Base-by-base conservation (phyloP, 2,888 invertebrate species). In the Cephonodes hylas region DNA sequence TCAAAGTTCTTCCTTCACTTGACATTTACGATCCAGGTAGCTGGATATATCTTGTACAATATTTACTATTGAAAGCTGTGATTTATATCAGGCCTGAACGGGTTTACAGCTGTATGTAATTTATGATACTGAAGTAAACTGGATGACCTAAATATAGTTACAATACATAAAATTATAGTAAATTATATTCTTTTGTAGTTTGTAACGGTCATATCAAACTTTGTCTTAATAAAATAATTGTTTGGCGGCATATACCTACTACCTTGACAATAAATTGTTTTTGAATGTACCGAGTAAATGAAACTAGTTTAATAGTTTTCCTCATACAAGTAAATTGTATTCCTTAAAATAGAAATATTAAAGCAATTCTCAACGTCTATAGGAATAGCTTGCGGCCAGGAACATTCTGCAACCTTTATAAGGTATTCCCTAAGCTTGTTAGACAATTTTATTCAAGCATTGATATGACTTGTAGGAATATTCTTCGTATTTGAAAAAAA, bases 1-100 rank as follows among this genome's bases (percentile, higher is more conserved):
- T 72, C 64, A 62, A 67, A 68, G 66, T 62, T 65, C 61, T 66
- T 63, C 53, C 62, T 61, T 58, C 59, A 59, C 23, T 66, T 68
- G 73, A 67, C 66, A 72, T 71, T 73, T 73, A 69, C 59, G 63
- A 66, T 61, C 48, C 57, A 42, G 27, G 34, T 42, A 53, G 48
- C 13, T 27, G 18, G 15, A 25, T 48, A 18, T 27, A 20, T 20
- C 27, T 59, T 15, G 27, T 27, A 53, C 44, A 45, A 45, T 57
- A 42, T 56, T 56, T 59, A 56, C 45, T 53, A 53, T 53, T 23
- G 23, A 42, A 31, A 23, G 3, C 1, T 63, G 25, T 60, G 59
- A 60, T 63, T 60, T 59, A 60, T 63, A 18, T 60, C 25, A 42
- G 42, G 25, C 38, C 25, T 15, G 53, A 38, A 27, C 18, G 18